phyloP scores from a whole-genome alignment of 2,113 vertebrate genomes.

The Sula dactylatra region DNA sequence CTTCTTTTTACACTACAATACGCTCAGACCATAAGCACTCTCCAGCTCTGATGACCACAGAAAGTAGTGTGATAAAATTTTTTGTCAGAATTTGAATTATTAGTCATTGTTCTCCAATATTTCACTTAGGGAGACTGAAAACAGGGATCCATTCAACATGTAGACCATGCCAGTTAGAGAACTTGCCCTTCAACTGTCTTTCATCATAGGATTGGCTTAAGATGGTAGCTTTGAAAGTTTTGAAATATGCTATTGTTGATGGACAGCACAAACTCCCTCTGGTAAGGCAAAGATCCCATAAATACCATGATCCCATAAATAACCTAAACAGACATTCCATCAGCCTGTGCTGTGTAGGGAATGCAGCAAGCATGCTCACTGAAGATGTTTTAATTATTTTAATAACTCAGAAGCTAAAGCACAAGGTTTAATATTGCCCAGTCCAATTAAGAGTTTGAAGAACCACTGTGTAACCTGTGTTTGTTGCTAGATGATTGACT shows the following conservation, averaged over 20 bases:
- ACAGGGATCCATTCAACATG: neutral
- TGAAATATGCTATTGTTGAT: neutral
- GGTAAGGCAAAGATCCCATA: neutral
- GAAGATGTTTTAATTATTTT: neutral
- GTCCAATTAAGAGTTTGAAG: neutral
- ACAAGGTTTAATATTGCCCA: neutral
- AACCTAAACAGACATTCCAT: neutral
- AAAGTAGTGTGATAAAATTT: neutral
- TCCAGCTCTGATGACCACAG: neutral
- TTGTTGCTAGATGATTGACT: neutral
- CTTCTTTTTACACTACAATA: neutral
- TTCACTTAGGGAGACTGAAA: neutral
- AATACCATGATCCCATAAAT: neutral
- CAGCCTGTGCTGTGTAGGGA: neutral
- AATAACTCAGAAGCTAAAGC: neutral
- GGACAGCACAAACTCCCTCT: neutral
- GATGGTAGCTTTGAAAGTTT: neutral
- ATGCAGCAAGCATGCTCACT: accelerated
- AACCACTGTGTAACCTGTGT: neutral
- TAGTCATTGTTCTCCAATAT: neutral
- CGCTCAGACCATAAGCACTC: neutral
- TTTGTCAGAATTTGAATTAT: neutral
- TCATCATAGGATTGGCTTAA: neutral
- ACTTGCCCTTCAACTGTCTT: neutral
- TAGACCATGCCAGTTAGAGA: neutral